A percentile compares a stretch with the other conserved stretches of the same genome.
Evolutionary conservation across 1,140 invertebrate species (phyloP).

Genomic region (Saccostrea glomerata): DNA sequence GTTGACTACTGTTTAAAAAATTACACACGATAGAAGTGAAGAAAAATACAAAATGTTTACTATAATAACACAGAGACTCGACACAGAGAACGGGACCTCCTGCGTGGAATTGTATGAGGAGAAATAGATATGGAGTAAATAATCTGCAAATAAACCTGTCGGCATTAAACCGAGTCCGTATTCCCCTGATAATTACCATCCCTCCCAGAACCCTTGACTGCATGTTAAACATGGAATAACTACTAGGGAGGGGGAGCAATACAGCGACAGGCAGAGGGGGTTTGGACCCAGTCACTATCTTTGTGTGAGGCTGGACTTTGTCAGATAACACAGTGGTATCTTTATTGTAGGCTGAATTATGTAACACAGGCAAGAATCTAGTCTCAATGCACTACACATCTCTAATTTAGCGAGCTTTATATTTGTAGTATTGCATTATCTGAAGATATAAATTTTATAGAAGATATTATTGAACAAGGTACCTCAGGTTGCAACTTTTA

Average conservation of each 20-base stretch:
- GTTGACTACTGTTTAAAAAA: neutral
- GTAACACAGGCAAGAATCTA: neutral
- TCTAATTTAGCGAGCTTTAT: neutral
- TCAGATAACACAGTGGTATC: conserved; percentile 1
- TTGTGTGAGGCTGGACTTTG: neutral
- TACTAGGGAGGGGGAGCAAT: neutral
- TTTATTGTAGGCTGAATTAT: neutral
- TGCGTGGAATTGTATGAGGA: neutral
- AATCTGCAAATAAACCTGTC: conserved; percentile 11
- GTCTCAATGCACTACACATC: neutral
- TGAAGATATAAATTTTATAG: neutral
- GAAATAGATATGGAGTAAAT: conserved; percentile 23
- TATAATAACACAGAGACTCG: neutral
- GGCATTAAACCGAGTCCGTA: neutral
- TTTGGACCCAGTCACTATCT: neutral
- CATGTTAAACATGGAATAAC: neutral
- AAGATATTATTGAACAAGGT: neutral
- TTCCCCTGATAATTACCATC: conserved; percentile 23
- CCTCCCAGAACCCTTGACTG: neutral
- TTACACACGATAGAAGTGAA: neutral
- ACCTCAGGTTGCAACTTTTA: too few relatives aligned
- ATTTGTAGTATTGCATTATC: neutral
- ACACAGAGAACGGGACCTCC: neutral
- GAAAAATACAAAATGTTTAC: neutral
- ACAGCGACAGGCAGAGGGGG: neutral